Evolutionary conservation across 2,888 invertebrate genomes (phyloP), one percentile per base, ranked within the genome.

Genomic region (Drosophila aldrichi): DNA sequence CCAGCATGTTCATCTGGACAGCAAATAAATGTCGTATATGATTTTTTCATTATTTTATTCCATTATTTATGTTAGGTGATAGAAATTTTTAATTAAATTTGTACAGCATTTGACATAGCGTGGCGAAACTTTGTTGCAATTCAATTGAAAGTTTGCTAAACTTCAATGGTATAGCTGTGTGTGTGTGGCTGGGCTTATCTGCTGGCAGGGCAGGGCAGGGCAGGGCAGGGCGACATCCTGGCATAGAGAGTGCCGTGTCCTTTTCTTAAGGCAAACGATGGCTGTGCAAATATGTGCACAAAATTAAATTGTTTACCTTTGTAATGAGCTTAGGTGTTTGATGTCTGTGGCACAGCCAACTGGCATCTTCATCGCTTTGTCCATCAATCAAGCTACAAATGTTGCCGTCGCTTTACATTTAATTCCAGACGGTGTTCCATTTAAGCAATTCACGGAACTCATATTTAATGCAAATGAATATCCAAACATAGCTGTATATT

Each of bases 281-380:
- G 36, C 71, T 56, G 46, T 43, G 60, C 70, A 65, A 77, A 79
- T 70, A 55, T 82, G 72, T 74, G 70, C 70, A 38, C 62, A 69
- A 75, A 65, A 65, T 73, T 66, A 66, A 68, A 69, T 60, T 72
- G 72, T 79, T 87, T 79, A 61, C 70, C 70, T 61, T 76, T 67
- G 58, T 74, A 73, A 77, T 79, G 70, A 77, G 69, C 73, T 66
- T 56, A 48, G 55, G 59, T 70, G 62, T 70, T 69, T 67, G 59
- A 41, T 36, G 52, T 52, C 51, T 46, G 49, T 0, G 18, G 32
- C 32, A 18, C 49, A 34, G 32, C 41, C 38, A 40, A 25, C 29
- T 32, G 43, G 32, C 25, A 36, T 34, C 55, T n/a, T n/a, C 43
- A 54, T 9, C 34, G 38, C 12, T 43, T 16, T 25, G 38, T 29